Base-by-base conservation (phyloP, 1,140 invertebrate species). In the Tachypleus tridentatus region DNA sequence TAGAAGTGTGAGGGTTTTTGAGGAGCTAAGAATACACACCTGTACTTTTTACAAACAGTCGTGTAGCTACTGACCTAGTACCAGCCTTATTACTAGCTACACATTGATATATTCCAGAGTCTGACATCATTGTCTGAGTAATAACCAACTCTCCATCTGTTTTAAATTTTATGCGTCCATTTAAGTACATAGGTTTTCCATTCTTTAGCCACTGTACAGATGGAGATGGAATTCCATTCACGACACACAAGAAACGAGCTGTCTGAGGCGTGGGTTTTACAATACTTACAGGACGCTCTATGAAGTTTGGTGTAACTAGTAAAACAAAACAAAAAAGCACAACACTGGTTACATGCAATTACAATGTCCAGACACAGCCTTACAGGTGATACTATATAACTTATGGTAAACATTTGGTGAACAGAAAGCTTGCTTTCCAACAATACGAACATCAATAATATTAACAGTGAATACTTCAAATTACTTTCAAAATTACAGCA, bases 31-130 rank as follows among this genome's bases (percentile, higher is more conserved):
- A 29, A 29, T 29, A 29, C 29, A 29, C 29, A 29, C 29, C 29
- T 29, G 29, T 29, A 29, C 29, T 29, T 29, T 29, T 29, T 0
- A 69, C 65, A 54, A 49, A 51, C 9, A 82, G 66, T 70, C 80
- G 77, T 3, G 78, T 77, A 72, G 81, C 80, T 5, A 81, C 81
- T 80, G 85, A 86, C 66, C 79, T 78, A 72, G 79, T 81, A 53
- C 86, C 86, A 8, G 81, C 82, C 5, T 75, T 74, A 75, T 87
- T 89, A n/a, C 80, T 77, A 4, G 84, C 86, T 11, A 88, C 76
- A 75, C 88, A 90, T 74, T 90, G 87, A 74, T 90, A 90, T 62
- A 88, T 77, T 50, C 86, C 87, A 70, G 84, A 81, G 73, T 88
- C 86, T 8, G 80, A 76, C 11, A 79, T 79, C 51, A 87, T 80